Evolutionary conservation across 2,797 vertebrate species (phyloP).

Genomic region (Gephyroberyx darwinii): DNA sequence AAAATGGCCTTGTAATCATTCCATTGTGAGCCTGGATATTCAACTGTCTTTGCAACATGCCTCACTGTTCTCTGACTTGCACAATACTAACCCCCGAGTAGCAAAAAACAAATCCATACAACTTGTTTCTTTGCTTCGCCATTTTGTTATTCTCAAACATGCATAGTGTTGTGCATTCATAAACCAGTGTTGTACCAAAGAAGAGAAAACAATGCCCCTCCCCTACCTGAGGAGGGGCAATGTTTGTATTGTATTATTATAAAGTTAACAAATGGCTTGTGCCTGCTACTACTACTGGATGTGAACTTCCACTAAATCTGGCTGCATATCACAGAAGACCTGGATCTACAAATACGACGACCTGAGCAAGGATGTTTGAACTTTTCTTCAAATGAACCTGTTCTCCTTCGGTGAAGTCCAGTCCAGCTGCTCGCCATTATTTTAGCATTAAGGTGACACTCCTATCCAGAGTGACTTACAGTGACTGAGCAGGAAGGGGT

Average conservation of each 20-base stretch:
- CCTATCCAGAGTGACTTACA: no score
- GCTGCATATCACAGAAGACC: slow-evolving; percentile 42
- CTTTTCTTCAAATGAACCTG: neutral
- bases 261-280: slow-evolving; percentile 44
- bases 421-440: slow-evolving; percentile 11
- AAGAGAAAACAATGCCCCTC: slow-evolving; percentile 18
- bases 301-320: neutral
- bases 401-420: slow-evolving; percentile 18
- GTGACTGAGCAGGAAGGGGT: no score
- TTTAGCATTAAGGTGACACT: slow-evolving; percentile 31
- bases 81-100: neutral
- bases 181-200: slow-evolving; percentile 61
- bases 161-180: slow-evolving; percentile 3
- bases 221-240: slow-evolving; percentile 39
- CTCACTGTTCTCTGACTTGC: slow-evolving; percentile 7
- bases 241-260: slow-evolving; percentile 49
- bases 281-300: slow-evolving; percentile 26
- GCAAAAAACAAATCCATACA: slow-evolving; percentile 1
- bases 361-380: slow-evolving; percentile 37
- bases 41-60: slow-evolving; percentile 7
- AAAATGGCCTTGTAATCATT: slow-evolving; percentile 18
- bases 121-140: slow-evolving; percentile 4
- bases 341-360: slow-evolving; percentile 56
- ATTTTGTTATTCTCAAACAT: slow-evolving; percentile 14
- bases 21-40: slow-evolving; percentile 13